These are phyloP conservation scores for Sebastes kiyomatsui DNA, from an alignment of 2,797 vertebrate species.

Conservation along the genomic window DNA sequence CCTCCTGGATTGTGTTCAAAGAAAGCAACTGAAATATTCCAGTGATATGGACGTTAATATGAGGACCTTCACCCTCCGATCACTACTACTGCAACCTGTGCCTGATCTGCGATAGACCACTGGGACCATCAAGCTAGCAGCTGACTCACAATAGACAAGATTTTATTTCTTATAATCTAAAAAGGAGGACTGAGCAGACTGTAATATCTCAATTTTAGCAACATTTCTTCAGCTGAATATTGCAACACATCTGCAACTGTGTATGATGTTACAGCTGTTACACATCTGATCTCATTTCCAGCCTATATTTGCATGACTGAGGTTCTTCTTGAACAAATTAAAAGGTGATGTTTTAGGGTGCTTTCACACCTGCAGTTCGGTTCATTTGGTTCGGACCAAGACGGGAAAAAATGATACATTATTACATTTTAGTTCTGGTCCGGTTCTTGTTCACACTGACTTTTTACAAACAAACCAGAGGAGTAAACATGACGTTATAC, in stretches of 20 bases:
- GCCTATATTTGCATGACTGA: neutral
- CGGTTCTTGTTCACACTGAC: no score
- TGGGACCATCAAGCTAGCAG: conserved; percentile 13
- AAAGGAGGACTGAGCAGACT: conserved; percentile 6
- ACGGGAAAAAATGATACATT: no score
- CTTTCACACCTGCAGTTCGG: no score
- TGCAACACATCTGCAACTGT: neutral
- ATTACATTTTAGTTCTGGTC: no score
- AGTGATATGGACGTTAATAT: neutral
- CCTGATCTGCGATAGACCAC: neutral
- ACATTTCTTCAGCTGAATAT: neutral
- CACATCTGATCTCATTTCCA: neutral
- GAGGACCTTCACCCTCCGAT: conserved; percentile 9
- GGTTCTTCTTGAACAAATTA: neutral
- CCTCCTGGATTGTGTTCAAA: neutral
- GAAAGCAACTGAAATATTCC: conserved; percentile 25
- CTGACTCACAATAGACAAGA: conserved; percentile 24
- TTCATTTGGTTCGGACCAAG: no score
- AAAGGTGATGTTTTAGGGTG: neutral
- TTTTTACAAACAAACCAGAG: no score
- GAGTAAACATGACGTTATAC: no score
- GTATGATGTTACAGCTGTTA: neutral
- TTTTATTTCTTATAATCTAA: conserved; percentile 21
- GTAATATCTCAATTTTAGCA: neutral
- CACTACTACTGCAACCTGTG: conserved; percentile 15